phyloP scores from a whole-genome alignment of 2,797 vertebrate genomes.

The Hemitrygon akajei region DNA sequence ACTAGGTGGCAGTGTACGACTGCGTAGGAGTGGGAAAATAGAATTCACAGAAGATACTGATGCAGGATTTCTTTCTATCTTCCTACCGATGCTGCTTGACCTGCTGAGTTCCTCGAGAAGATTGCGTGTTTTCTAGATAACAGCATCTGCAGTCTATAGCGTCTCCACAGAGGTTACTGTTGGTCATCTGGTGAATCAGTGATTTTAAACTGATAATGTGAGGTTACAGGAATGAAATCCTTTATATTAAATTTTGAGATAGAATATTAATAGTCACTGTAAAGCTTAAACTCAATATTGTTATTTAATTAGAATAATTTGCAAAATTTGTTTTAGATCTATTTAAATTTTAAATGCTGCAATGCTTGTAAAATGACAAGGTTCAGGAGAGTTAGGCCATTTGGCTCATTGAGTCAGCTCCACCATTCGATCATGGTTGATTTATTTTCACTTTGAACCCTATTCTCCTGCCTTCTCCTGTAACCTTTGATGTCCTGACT shows the following conservation, averaged over 20 bases:
- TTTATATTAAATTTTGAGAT: neutral
- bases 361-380: neutral
- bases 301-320: neutral
- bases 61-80: no score
- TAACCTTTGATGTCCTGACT: no score
- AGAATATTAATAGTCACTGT: neutral
- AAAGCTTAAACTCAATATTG: neutral
- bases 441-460: no score
- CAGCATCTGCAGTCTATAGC: no score
- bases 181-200: neutral
- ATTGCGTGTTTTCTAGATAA: neutral
- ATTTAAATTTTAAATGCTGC: neutral
- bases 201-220: neutral
- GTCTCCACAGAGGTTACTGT: neutral
- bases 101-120: no score
- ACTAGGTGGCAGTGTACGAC: slow-evolving; percentile 11
- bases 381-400: no score
- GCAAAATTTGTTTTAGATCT: neutral
- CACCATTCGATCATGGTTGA: no score
- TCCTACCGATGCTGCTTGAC: no score
- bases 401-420: no score
- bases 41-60: no score
- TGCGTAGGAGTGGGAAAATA: neutral
- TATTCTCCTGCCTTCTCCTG: no score
- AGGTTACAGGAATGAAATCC: neutral